These are phyloP conservation scores for Crocuta crocuta DNA, from an alignment of 2,113 vertebrate genomes.

Conservation along the genomic window DNA sequence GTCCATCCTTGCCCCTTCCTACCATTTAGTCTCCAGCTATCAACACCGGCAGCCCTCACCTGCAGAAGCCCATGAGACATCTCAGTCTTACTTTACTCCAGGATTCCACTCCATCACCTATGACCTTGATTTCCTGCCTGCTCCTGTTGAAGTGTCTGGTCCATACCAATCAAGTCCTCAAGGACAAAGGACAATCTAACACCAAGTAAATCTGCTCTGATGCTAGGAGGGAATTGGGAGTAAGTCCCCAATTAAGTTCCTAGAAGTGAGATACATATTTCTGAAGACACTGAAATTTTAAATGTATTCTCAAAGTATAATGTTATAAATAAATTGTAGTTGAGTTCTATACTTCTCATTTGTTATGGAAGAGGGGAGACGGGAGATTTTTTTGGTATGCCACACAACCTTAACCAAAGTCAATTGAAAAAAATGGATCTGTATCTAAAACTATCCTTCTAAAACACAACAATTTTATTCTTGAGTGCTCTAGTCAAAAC, in stretches of 20 bases:
- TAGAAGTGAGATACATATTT: not conserved
- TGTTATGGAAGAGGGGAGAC: not conserved
- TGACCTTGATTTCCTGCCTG: not conserved
- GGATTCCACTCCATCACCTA: not conserved
- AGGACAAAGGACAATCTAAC: not conserved
- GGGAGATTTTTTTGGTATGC: not conserved
- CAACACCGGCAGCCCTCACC: not conserved
- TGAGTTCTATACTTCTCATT: not conserved
- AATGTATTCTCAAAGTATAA: not conserved
- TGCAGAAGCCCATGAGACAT: not conserved
- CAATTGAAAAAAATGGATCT: not conserved
- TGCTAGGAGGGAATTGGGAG: not conserved
- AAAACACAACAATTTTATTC: not conserved
- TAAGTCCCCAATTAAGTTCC: not conserved
- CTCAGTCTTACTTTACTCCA: not conserved
- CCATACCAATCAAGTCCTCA: not conserved
- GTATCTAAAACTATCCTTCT: not conserved
- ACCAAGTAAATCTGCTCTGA: not conserved
- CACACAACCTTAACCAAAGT: not conserved
- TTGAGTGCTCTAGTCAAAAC: not conserved
- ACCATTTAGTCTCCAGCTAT: not conserved
- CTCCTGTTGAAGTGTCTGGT: not conserved
- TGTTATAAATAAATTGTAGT: not conserved
- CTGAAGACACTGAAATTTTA: not conserved
- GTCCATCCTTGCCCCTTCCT: too few relatives aligned